These are phyloP conservation scores for Saturnia pavonia DNA, from an alignment of 2,888 invertebrate species.

Conservation along the genomic window DNA sequence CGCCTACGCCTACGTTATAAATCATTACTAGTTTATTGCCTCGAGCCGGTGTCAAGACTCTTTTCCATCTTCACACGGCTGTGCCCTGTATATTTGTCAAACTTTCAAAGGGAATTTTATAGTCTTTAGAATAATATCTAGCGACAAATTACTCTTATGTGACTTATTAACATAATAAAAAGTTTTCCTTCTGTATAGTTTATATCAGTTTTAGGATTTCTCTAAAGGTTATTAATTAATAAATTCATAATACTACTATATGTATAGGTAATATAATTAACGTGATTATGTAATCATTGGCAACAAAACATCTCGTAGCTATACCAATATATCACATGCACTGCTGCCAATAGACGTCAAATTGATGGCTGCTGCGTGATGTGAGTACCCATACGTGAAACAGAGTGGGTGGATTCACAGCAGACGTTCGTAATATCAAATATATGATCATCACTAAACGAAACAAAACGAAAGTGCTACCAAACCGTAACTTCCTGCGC, in stretches of 20 bases:
- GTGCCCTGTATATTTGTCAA: conserved; percentile 49
- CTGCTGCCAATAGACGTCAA: conserved; percentile 68
- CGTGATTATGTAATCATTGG: conserved; percentile 73
- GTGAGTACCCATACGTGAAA: too few species aligned
- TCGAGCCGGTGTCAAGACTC: conserved; percentile 47
- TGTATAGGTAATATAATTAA: conserved; percentile 29
- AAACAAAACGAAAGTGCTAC: conserved; percentile 58
- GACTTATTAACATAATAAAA: background rate
- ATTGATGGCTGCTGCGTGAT: conserved; percentile 61
- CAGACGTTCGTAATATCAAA: conserved; percentile 39
- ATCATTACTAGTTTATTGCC: conserved; percentile 49
- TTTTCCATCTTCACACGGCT: conserved; percentile 41
- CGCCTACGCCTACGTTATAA: conserved; percentile 34
- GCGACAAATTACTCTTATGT: background rate
- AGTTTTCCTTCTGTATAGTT: conserved; percentile 1
- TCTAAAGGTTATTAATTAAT: background rate
- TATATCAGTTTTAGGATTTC: conserved; percentile 1
- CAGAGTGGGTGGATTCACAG: conserved; percentile 52
- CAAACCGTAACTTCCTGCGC: conserved; percentile 70
- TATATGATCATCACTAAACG: conserved; percentile 50
- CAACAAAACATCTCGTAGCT: conserved; percentile 63
- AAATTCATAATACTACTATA: conserved; percentile 12
- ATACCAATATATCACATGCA: conserved; percentile 69
- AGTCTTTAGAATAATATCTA: conserved; percentile 14
- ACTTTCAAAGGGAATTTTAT: conserved; percentile 39